Percentiles rank a stretch among this genome's conserved stretches.
Conservation (phyloP, 2,797 vertebrate species). For the Pantherophis alleghaniensis region DNA sequence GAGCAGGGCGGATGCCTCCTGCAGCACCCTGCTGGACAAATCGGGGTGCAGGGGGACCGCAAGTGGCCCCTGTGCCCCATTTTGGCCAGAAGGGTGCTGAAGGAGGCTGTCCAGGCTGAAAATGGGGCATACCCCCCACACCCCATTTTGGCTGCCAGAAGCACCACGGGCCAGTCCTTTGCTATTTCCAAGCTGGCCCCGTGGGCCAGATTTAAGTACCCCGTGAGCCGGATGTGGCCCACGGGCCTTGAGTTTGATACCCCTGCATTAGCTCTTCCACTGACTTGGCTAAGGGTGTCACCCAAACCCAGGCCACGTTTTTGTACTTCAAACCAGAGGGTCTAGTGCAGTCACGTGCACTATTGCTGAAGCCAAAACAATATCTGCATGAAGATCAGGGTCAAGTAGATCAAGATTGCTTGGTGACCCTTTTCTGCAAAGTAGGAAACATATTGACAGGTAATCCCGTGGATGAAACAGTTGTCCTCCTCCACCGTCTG, state of each 20-base stretch:
- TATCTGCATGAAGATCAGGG: not conserved
- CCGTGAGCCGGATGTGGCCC: rapidly evolving
- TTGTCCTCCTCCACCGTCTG: not conserved
- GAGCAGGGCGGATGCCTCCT: no score
- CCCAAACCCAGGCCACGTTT: not conserved
- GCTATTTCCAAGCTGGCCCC: no score
- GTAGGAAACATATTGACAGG: not conserved
- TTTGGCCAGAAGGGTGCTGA: no score
- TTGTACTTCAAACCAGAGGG: not conserved
- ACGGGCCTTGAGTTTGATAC: no score
- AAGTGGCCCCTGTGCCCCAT: no score
- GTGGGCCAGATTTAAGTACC: no score
- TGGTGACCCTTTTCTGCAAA: not conserved
- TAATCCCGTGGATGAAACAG: not conserved
- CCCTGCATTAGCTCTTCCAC: not conserved
- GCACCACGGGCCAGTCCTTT: no score
- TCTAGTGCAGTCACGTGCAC: not conserved
- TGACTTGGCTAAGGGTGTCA: not conserved
- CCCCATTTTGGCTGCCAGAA: no score
- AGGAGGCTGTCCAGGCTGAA: no score
- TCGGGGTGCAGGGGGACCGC: no score
- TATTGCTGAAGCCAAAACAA: not conserved
- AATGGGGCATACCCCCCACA: no score
- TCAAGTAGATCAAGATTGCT: not conserved
- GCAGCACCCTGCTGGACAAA: no score